Percentiles rank a stretch among this genome's conserved stretches.
These are phyloP conservation scores for Nanger granti DNA, from an alignment of 2,113 vertebrate species.

Conservation along the genomic window DNA sequence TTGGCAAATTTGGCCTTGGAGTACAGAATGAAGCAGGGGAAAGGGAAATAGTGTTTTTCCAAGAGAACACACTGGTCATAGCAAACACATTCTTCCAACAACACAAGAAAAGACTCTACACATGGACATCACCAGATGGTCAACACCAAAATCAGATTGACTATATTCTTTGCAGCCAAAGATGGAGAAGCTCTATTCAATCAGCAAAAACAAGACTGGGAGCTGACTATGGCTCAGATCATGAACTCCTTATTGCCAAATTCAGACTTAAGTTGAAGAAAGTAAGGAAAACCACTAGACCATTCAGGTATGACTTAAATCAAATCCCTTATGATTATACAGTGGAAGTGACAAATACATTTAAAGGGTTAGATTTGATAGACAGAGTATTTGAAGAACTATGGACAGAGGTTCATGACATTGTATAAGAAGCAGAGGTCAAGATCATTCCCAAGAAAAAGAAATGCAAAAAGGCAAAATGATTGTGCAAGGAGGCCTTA, in stretches of 20 bases:
- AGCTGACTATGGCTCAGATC: neutral
- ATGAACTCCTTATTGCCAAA: neutral
- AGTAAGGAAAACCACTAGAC: neutral
- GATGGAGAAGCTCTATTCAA: neutral
- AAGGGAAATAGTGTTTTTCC: neutral
- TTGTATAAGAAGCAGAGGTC: neutral
- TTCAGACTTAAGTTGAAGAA: neutral
- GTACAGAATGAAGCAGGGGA: neutral
- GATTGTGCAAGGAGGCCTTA: neutral
- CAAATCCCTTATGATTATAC: neutral
- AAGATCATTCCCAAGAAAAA: neutral
- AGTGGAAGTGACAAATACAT: neutral
- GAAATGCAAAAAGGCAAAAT: neutral
- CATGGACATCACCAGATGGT: neutral
- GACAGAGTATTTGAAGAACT: neutral
- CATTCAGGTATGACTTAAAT: neutral
- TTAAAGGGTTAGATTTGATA: neutral
- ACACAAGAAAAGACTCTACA: neutral
- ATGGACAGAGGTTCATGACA: neutral
- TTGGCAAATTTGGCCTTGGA: neutral
- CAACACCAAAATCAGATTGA: neutral
- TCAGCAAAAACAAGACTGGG: neutral
- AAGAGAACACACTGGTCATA: neutral
- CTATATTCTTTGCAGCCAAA: neutral
- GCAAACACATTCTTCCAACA: neutral